Evolutionary conservation across 2,113 vertebrate species (phyloP).

Genomic region (Ailurus styani): DNA sequence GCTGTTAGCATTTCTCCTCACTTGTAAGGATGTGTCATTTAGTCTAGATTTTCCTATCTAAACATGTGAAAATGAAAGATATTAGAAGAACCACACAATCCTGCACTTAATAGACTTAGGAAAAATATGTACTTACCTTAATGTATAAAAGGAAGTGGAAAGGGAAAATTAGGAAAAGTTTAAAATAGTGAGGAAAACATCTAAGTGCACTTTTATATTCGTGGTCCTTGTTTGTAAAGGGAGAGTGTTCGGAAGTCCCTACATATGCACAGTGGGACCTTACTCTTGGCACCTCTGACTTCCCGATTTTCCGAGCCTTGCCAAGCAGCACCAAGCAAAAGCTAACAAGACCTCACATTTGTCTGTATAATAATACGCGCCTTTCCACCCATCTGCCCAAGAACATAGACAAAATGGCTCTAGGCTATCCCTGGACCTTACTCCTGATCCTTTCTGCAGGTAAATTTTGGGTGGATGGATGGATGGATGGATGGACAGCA

Average conservation of each 20-base stretch:
- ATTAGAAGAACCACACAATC: background rate
- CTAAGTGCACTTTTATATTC: background rate
- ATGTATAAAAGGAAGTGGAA: background rate
- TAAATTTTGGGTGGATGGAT: background rate
- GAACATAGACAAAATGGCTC: background rate
- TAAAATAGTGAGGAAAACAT: background rate
- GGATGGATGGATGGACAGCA: background rate
- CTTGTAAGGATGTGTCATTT: background rate
- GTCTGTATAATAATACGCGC: background rate
- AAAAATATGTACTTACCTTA: background rate
- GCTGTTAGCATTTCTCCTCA: constrained; percentile 4
- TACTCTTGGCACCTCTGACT: background rate
- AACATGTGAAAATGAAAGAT: background rate
- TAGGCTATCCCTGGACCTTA: background rate
- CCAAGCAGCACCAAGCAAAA: background rate
- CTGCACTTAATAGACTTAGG: background rate
- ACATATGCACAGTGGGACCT: background rate
- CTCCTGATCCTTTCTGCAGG: background rate
- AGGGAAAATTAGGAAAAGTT: background rate
- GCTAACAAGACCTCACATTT: background rate
- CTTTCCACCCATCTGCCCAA: background rate
- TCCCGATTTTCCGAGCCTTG: background rate
- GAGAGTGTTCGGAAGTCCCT: background rate
- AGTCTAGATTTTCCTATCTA: constrained; percentile 5
- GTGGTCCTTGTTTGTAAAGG: background rate